Evolutionary conservation across 37 sponge, comb jelly and placozoan genomes (phyloP), one percentile per base, ranked within the genome.

Genomic region (Haliclona indistincta): DNA sequence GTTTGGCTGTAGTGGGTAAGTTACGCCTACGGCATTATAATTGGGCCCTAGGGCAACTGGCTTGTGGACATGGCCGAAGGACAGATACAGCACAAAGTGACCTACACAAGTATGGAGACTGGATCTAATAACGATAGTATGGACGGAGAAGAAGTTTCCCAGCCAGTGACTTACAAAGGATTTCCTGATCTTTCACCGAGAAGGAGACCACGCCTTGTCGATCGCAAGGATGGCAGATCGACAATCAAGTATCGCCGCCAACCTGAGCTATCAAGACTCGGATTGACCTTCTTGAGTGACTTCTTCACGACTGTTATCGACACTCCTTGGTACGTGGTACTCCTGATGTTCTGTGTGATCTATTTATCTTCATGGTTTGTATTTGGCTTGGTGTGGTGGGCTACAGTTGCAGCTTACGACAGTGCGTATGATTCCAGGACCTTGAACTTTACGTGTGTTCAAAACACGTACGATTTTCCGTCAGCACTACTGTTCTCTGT

Each of bases 401-500:
- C 40, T 0, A 17, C 3, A 1, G 44, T 10, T 62, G 67, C 42
- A 33, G 36, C 75, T 19, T 58, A 58, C 60, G 60, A n/a, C 6
- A 20, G 6, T 20, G 26, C n/a, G 7, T n/a, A n/a, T n/a, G n/a
- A n/a, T n/a, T 42, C 26, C n/a, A 5, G 10, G 15, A 23, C 49
- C 30, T 23, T 7, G 11, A 84, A 88, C 53, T 22, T 13, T 29
- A 76, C 93, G 0, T 92, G 93, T 35, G 43, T 84, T 2, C 5
- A 17, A 0, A 39, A 63, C 0, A 81, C 84, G 2, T 15, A 47
- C 43, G 76, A 70, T 20, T 85, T 86, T 62, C 28, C 67, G 1
- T 55, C 83, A 4, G 82, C 91, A 19, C 71, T 93, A 22, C 68
- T 93, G 55, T 72, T 93, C 62, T 93, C 94, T 2, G 29, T 93